Base-by-base conservation (phyloP, 2,113 vertebrate species). In the Cheirogaleus medius region DNA sequence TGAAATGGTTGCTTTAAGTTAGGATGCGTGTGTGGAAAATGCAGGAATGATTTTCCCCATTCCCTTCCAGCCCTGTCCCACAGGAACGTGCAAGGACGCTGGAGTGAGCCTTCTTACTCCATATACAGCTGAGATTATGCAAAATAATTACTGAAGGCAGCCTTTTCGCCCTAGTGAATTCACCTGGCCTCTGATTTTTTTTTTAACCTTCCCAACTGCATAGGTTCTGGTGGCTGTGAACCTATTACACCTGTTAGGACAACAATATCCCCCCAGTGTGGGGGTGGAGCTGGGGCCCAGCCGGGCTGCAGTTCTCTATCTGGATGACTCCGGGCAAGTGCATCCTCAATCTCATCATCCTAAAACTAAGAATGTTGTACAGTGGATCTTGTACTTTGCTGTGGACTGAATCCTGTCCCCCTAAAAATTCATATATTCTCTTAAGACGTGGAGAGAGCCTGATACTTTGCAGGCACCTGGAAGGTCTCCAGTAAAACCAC, bases 1-100 rank as follows among this genome's bases (percentile, higher is more conserved):
- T 80, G 87, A 87, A 87, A 74, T 32, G 63, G 47, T 32, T 11
- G 54, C 80, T 91, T 68, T 93, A 73, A 93, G 42, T 94, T 49
- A 68, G 91, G 85, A 74, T 76, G 60, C 58, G 9, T 66, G 77
- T 56, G 73, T 82, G 77, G 58, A 81, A 66, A 73, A 78, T 8
- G 3, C n/a, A 60, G 47, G 52, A 63, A 20, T 56, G 17, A 34
- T 12, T 29, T 25, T 29, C 17, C 32, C 44, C 0, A 8, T 32
- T 21, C 1, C 12, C 12, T 29, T 39, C 18, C 10, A 58, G 15
- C 58, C n/a, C n/a, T 60, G 77, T 58, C 4, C 76, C 44, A 10
- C 1, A 7, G 64, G 25, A 69, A 18, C 25, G 8, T 0, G 8
- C n/a, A 29, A 13, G 39, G 34, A 44, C 9, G 39, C 13, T 0